A percentile compares a stretch with the other conserved stretches of the same genome.
Evolutionary conservation across 2,113 vertebrate species (phyloP).

Genomic region (Labeo catla): DNA sequence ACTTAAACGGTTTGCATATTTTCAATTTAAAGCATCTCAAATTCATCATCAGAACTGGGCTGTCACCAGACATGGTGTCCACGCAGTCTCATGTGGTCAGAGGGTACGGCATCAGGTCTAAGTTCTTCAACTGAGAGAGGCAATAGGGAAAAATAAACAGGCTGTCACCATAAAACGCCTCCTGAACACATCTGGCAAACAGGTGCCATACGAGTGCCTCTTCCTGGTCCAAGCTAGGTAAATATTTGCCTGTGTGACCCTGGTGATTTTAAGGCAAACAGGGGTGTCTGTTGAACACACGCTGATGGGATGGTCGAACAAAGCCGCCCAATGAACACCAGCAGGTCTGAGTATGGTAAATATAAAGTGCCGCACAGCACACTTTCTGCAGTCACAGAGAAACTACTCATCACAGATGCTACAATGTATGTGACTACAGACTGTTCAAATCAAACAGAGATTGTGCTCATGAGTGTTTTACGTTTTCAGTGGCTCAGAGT

Average conservation of each 20-base stretch:
- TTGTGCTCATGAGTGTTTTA: background rate
- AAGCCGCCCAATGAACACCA: background rate
- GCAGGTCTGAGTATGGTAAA: background rate
- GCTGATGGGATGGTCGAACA: background rate
- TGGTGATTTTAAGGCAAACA: conserved; percentile 38
- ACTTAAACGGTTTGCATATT: too few species aligned
- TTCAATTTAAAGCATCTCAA: background rate
- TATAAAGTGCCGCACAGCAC: background rate
- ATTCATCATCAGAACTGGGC: background rate
- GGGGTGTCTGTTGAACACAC: conserved; percentile 17
- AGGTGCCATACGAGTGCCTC: conserved; percentile 40
- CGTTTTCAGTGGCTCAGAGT: too few species aligned
- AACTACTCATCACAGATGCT: background rate
- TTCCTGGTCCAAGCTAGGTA: conserved; percentile 36
- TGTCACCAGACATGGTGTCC: background rate
- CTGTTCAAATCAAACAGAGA: too few species aligned
- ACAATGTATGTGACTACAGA: background rate
- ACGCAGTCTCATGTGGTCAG: background rate
- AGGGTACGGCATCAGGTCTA: background rate
- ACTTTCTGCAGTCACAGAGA: background rate
- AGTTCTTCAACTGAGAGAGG: background rate
- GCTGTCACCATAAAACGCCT: conserved; percentile 16
- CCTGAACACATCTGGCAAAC: conserved; percentile 52
- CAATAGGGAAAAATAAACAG: conserved; percentile 14
- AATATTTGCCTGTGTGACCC: conserved; percentile 55